Percentiles rank a stretch among this genome's conserved stretches.
Conservation (phyloP, 2,888 invertebrate genomes). For the Petrophora chlorosata region DNA sequence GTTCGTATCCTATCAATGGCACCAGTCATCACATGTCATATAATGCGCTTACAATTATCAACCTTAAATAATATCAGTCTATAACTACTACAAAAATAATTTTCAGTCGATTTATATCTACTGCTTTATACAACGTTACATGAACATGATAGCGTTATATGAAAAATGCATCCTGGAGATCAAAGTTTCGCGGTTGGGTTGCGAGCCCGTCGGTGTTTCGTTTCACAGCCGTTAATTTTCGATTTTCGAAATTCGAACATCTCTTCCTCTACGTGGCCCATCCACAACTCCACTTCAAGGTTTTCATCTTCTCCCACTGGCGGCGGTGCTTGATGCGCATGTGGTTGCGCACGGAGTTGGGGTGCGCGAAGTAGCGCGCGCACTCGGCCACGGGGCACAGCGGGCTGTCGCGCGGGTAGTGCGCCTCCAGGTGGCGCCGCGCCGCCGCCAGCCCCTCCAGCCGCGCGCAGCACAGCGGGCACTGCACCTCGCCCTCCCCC, state of each 20-base stretch:
- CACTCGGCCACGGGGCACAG: constrained; percentile 91
- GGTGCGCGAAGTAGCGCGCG: constrained; percentile 90
- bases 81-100: constrained; percentile 83
- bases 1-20: constrained; percentile 82
- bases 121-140: constrained; percentile 69
- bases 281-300: constrained; percentile 88
- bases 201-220: constrained; percentile 48
- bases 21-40: constrained; percentile 83
- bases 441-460: constrained; percentile 87
- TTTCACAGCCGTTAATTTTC: constrained; percentile 61
- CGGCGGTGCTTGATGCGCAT: constrained; percentile 92
- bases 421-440: constrained; percentile 90
- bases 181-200: constrained; percentile 56
- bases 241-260: constrained; percentile 36
- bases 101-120: constrained; percentile 80
- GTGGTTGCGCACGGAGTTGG: constrained; percentile 94
- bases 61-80: constrained; percentile 81
- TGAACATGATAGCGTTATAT: constrained; percentile 48
- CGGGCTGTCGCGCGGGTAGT: constrained; percentile 93
- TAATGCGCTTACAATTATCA: constrained; percentile 74
- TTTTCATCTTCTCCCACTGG: constrained; percentile 94
- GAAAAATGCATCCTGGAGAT: constrained; percentile 75
- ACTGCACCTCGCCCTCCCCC: constrained; percentile 69
- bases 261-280: constrained; percentile 61
- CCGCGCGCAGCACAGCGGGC: constrained; percentile 89